Base-by-base conservation (phyloP, 1,140 invertebrate species). In the Chironomus striatipennis region DNA sequence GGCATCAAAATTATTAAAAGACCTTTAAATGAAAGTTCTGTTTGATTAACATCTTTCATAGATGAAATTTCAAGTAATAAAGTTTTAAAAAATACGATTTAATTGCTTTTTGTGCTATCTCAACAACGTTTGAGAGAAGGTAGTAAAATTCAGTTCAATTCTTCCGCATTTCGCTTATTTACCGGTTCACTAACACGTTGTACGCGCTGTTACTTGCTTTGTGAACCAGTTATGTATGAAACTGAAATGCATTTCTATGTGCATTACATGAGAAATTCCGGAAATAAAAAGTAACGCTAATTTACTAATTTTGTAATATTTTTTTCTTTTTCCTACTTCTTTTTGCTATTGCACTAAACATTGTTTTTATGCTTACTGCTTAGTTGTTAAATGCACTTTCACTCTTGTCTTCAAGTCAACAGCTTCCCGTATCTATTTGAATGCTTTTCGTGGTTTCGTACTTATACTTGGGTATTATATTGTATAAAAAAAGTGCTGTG, bases 291-390 rank as follows among this genome's bases (percentile, higher is more conserved):
- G 20, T 10, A 20, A 10, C 18, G 17, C 65, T 18, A 18, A 70
- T 18, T 20, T 70, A 21, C 65, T 70, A 20, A 70, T 70, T 18
- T 70, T 70, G 65, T 70, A 70, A 70, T 70, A 70, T 70, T 18
- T 18, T 70, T 70, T 70, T 21, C 65, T 12, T 70, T 57, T 57
- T 17, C 65, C n/a, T 15, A 1, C 47, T 57, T n/a, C 47, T n/a
- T n/a, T 5, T 47, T 47, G 2, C 43, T 47, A 15, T 2, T 47
- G 12, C 47, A 15, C 47, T 57, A 57, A n/a, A n/a, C n/a, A 57
- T 15, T 10, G 47, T 57, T n/a, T 57, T n/a, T 57, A 57, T 47
- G 8, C 15, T 34, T 47, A 10, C 15, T 47, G n/a, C 47, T 57
- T 12, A 4, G 43, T 47, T 12, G 47, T 6, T 70, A 18, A 70